Conservation (phyloP, 2,797 vertebrate species). For the Ambastaia sidthimunki region DNA sequence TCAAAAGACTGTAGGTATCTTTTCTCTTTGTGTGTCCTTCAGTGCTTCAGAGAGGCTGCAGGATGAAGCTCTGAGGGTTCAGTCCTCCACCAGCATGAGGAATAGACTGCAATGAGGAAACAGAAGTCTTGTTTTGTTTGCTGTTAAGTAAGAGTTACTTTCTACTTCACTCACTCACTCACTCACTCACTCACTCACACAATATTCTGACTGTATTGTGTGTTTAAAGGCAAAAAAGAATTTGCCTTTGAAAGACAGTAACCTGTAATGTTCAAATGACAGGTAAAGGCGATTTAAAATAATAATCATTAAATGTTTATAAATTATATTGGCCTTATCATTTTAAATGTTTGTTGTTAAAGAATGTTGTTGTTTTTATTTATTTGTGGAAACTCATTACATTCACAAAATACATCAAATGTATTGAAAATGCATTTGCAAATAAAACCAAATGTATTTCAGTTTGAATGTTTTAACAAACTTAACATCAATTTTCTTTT, state of each 20-base stretch:
- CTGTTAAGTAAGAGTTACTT: conserved; percentile 43
- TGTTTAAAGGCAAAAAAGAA: background rate
- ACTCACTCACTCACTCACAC: background rate
- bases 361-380: too few relatives aligned
- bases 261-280: too few relatives aligned
- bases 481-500: background rate
- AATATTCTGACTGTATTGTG: too few relatives aligned
- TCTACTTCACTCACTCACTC: background rate
- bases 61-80: conserved; percentile 2
- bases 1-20: background rate
- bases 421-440: background rate
- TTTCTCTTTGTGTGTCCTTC: background rate
- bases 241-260: too few relatives aligned
- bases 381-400: too few relatives aligned
- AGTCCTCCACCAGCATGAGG: background rate
- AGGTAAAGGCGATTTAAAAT: too few relatives aligned
- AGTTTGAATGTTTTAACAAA: background rate
- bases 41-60: background rate
- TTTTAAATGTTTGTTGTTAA: too few relatives aligned
- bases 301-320: too few relatives aligned
- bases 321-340: too few relatives aligned
- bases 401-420: background rate
- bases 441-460: too few relatives aligned
- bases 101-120: conserved; percentile 23
- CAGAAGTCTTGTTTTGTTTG: conserved; percentile 34